Conservation (phyloP, 2,888 invertebrate genomes). For the Subacronicta megacephala region DNA sequence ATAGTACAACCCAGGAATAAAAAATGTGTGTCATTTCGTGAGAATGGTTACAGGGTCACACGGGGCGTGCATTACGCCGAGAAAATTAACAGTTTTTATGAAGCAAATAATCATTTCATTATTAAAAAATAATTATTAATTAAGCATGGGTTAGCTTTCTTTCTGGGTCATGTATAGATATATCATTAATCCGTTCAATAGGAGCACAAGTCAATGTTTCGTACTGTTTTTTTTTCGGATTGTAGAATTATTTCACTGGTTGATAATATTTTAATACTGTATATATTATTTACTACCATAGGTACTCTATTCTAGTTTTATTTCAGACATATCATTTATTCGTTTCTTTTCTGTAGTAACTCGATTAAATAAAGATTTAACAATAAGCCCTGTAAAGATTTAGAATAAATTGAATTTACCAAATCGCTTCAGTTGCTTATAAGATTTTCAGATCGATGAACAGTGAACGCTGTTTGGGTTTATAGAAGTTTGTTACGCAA, state of each 20-base stretch:
- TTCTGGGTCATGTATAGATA: background rate
- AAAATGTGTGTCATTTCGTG: conserved; percentile 1
- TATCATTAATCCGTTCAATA: background rate
- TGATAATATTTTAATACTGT: too few relatives aligned
- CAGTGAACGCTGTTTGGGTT: background rate
- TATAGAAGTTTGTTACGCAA: background rate
- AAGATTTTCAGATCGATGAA: background rate
- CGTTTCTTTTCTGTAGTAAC: background rate
- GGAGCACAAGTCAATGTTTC: too few relatives aligned
- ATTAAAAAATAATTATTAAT: background rate
- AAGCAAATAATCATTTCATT: background rate
- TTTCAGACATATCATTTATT: background rate
- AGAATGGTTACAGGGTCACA: conserved; percentile 2
- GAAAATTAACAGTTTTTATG: background rate
- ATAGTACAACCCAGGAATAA: background rate
- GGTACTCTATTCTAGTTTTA: background rate
- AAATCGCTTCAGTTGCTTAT: background rate
- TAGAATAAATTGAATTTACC: conserved; percentile 7
- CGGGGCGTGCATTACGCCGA: background rate
- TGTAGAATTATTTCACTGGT: too few relatives aligned
- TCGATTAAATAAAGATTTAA: conserved; percentile 6
- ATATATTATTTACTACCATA: too few relatives aligned
- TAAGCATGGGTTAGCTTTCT: background rate
- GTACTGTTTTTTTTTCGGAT: too few relatives aligned
- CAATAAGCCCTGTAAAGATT: conserved; percentile 2